These are phyloP conservation scores for Toxotes lorentzi DNA, from an alignment of 2,797 vertebrate species.

Conservation along the genomic window DNA sequence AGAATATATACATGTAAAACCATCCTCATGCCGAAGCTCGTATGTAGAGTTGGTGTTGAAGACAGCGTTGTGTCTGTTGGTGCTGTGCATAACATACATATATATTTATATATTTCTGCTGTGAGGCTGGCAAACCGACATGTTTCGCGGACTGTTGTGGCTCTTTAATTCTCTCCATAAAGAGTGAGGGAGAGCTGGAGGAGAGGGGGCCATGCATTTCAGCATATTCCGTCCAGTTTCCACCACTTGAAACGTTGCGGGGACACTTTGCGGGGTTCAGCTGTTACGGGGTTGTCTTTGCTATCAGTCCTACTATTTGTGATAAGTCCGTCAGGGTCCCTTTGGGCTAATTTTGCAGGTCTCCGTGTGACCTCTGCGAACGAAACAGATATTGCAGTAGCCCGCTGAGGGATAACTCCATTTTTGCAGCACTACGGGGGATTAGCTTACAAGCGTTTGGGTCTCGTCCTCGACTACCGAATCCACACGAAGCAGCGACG, in stretches of 20 bases:
- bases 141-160: constrained; percentile 73
- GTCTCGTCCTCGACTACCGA: constrained; percentile 32
- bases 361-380: constrained; percentile 79
- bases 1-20: constrained; percentile 11
- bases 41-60: background rate
- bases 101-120: background rate
- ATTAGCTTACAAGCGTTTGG: constrained; percentile 52
- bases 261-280: constrained; percentile 1
- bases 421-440: constrained; percentile 42
- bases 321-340: background rate
- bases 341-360: constrained; percentile 30
- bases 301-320: background rate
- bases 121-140: constrained; percentile 45
- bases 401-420: constrained; percentile 61
- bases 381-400: constrained; percentile 65
- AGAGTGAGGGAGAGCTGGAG: constrained; percentile 54
- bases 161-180: constrained; percentile 77
- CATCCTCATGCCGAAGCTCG: background rate
- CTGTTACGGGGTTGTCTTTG: constrained; percentile 9
- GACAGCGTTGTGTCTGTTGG: background rate
- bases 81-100: background rate
- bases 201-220: constrained; percentile 65
- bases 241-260: constrained; percentile 30
- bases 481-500: constrained; percentile 12
- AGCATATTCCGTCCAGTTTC: constrained; percentile 60